phyloP scores from a whole-genome alignment of 1,140 invertebrate species.

The Trichomalopsis sarcophagae region DNA sequence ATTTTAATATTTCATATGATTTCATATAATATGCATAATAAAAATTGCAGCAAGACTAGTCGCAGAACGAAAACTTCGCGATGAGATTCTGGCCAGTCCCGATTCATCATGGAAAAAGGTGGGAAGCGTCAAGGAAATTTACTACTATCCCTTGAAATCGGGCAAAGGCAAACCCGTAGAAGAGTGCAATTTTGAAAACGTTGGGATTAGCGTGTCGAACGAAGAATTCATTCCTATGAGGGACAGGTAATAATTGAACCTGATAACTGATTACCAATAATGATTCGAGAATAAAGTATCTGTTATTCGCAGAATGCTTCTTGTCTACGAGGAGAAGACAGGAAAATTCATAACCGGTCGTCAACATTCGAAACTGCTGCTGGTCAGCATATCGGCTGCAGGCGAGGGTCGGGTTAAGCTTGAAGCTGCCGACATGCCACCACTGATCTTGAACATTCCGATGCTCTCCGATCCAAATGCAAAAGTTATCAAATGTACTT shows the following conservation, averaged over 20 bases:
- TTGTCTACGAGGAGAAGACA: slow-evolving; percentile 65
- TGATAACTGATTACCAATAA: slow-evolving; percentile 10
- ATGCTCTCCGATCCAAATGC: slow-evolving; percentile 29
- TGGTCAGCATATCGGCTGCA: slow-evolving; percentile 58
- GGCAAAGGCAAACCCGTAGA: slow-evolving; percentile 61
- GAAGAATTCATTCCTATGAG: slow-evolving; percentile 55
- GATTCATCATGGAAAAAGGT: slow-evolving; percentile 63
- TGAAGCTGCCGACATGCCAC: slow-evolving; percentile 64
- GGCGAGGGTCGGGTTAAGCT: slow-evolving; percentile 61
- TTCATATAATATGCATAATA: neutral
- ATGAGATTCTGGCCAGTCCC: slow-evolving; percentile 34
- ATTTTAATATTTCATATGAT: neutral
- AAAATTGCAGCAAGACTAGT: neutral
- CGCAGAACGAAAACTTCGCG: neutral
- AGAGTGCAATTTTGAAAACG: slow-evolving; percentile 64
- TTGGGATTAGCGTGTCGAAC: slow-evolving; percentile 60
- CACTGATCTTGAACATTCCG: slow-evolving; percentile 60
- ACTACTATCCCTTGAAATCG: slow-evolving; percentile 69
- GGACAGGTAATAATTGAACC: slow-evolving; percentile 60
- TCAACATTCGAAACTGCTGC: slow-evolving; percentile 63
- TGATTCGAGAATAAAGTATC: too few species aligned
- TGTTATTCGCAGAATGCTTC: slow-evolving; percentile 62
- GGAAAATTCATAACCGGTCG: slow-evolving; percentile 63
- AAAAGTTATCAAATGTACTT: slow-evolving; percentile 56
- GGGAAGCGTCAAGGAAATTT: slow-evolving; percentile 64